These are phyloP conservation scores for Poecile montanus DNA, from an alignment of 2,797 vertebrate genomes.

Conservation along the genomic window DNA sequence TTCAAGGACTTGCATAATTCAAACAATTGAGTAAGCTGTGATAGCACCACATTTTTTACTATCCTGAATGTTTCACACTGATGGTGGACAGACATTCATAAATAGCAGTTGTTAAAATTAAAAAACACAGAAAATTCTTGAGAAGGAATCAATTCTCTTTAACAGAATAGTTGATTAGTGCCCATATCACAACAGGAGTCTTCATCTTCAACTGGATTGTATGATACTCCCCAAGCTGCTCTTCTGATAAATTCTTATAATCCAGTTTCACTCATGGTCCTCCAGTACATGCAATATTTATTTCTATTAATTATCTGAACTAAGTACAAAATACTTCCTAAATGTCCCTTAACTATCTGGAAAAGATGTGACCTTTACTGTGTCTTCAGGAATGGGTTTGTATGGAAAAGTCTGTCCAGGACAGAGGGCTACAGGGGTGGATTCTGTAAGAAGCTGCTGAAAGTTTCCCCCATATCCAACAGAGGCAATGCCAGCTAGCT, in stretches of 20 bases:
- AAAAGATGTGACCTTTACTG: neutral
- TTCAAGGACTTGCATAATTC: neutral
- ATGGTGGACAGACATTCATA: neutral
- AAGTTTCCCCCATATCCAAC: neutral
- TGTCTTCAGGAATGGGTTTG: neutral
- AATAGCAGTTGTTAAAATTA: neutral
- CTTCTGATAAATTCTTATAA: neutral
- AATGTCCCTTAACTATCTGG: neutral
- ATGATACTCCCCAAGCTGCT: neutral
- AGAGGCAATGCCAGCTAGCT: neutral
- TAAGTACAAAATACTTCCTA: neutral
- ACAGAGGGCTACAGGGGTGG: neutral
- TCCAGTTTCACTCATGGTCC: neutral
- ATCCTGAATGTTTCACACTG: neutral
- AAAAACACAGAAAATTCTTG: neutral
- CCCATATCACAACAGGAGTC: neutral
- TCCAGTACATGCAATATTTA: neutral
- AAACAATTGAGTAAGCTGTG: neutral
- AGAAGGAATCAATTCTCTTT: neutral
- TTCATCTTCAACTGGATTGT: neutral
- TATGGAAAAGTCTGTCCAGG: rapidly evolving
- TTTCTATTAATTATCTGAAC: neutral
- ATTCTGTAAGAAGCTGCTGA: neutral
- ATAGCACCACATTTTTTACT: neutral
- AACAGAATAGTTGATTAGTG: neutral